These are phyloP conservation scores for Aphelenchoides bicaudatus DNA, from an alignment of 2,888 invertebrate genomes.

Conservation along the genomic window DNA sequence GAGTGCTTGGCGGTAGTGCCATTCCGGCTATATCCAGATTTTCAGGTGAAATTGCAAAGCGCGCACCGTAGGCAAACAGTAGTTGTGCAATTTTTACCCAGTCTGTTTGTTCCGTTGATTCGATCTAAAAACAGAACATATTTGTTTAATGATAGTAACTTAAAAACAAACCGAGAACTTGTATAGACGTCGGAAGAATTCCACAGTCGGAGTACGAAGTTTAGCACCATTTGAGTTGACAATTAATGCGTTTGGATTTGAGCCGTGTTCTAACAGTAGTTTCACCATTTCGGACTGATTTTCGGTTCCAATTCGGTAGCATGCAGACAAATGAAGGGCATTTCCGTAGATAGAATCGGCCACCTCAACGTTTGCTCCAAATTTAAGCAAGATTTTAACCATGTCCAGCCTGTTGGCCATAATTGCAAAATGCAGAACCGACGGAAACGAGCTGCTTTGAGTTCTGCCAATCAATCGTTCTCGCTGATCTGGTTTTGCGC, in stretches of 20 bases:
- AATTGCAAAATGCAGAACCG: conserved; percentile 80
- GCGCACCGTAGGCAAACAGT: conserved; percentile 17
- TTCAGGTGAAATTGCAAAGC: conserved; percentile 21
- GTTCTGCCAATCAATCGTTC: conserved; percentile 65
- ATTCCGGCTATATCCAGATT: not conserved
- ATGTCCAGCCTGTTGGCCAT: conserved; percentile 63
- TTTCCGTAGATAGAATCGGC: conserved; percentile 62
- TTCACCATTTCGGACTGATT: conserved; percentile 45
- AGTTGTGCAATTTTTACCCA: conserved; percentile 18
- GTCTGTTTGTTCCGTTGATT: not conserved
- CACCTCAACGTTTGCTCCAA: conserved; percentile 64
- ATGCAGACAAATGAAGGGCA: conserved; percentile 62
- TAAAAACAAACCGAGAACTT: conserved; percentile 5
- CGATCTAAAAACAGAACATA: not conserved
- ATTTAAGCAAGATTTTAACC: conserved; percentile 61
- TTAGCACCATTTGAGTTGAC: conserved; percentile 42
- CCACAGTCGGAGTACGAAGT: conserved; percentile 52
- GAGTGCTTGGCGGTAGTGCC: not conserved
- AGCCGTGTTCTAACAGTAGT: conserved; percentile 40
- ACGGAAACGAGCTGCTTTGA: conserved; percentile 67
- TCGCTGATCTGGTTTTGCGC: conserved; percentile 73
- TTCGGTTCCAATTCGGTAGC: conserved; percentile 44
- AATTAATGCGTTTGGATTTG: conserved; percentile 49
- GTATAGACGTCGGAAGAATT: conserved; percentile 36
- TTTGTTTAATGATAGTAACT: not conserved